Conservation (phyloP, 2,797 vertebrate genomes). For the Takifugu ocellatus region DNA sequence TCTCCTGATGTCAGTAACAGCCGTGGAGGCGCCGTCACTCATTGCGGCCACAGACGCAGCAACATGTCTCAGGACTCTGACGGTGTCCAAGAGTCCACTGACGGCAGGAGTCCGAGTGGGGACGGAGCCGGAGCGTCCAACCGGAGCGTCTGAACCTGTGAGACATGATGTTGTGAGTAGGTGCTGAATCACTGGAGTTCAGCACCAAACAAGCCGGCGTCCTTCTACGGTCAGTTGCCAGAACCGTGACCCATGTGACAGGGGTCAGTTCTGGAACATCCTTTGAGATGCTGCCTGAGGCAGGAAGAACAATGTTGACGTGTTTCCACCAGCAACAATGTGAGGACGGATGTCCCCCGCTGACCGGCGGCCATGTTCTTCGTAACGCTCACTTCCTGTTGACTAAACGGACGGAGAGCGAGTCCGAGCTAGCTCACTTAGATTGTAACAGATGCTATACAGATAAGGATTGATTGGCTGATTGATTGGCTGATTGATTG, state of each 20-base stretch:
- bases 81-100: background rate
- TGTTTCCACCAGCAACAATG: conserved; percentile 57
- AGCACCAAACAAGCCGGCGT: background rate
- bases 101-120: background rate
- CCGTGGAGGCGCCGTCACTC: background rate
- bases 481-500: too few relatives aligned
- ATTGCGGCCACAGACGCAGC: conserved; percentile 10
- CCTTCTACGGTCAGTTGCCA: too few relatives aligned
- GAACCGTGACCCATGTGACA: background rate
- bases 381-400: background rate
- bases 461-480: too few relatives aligned
- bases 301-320: conserved; percentile 55
- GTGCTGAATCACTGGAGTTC: too few relatives aligned
- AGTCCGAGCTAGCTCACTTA: background rate
- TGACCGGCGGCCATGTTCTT: background rate
- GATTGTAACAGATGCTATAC: too few relatives aligned
- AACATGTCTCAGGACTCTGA: conserved; percentile 4
- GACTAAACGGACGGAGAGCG: background rate
- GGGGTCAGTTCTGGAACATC: background rate
- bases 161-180: background rate
- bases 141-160: conserved; percentile 33
- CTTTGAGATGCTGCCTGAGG: background rate
- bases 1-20: conserved; percentile 8
- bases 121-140: conserved; percentile 2
- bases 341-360: conserved; percentile 42